Evolutionary conservation across 2,888 invertebrate species (phyloP).

Genomic region (Phaonia tiefii): DNA sequence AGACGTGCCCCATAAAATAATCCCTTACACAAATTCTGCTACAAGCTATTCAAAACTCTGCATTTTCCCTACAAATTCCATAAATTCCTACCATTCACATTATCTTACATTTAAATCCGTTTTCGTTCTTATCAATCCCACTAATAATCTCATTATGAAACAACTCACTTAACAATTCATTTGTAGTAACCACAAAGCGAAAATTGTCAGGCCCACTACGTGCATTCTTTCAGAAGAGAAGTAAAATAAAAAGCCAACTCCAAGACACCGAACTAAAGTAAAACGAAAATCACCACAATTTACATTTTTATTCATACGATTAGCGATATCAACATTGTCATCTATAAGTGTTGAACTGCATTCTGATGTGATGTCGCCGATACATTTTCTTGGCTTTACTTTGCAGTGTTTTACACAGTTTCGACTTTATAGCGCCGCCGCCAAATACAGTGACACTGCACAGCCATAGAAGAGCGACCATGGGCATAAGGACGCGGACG

Average conservation of each 20-base stretch:
- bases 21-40: no score
- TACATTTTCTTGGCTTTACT: slow-evolving; percentile 17
- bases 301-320: slow-evolving; percentile 79
- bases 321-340: slow-evolving; percentile 78
- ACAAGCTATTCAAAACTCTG: no score
- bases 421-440: slow-evolving; percentile 58
- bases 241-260: background rate
- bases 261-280: background rate
- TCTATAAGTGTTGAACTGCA: slow-evolving; percentile 73
- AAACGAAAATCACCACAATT: slow-evolving; percentile 72
- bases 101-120: background rate
- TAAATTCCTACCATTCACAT: no score
- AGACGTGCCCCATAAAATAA: no score
- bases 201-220: slow-evolving; percentile 21
- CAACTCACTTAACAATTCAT: slow-evolving; percentile 49
- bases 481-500: background rate
- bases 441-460: slow-evolving; percentile 32
- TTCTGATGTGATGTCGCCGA: slow-evolving; percentile 69
- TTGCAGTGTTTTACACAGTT: slow-evolving; percentile 51
- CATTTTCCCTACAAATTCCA: no score
- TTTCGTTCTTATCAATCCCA: slow-evolving; percentile 35
- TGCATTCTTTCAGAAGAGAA: slow-evolving; percentile 34
- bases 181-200: slow-evolving; percentile 29
- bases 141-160: slow-evolving; percentile 45
- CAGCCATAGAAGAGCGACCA: slow-evolving; percentile 10